phyloP scores from a whole-genome alignment of 2,797 vertebrate genomes.

The Poecile montanus region DNA sequence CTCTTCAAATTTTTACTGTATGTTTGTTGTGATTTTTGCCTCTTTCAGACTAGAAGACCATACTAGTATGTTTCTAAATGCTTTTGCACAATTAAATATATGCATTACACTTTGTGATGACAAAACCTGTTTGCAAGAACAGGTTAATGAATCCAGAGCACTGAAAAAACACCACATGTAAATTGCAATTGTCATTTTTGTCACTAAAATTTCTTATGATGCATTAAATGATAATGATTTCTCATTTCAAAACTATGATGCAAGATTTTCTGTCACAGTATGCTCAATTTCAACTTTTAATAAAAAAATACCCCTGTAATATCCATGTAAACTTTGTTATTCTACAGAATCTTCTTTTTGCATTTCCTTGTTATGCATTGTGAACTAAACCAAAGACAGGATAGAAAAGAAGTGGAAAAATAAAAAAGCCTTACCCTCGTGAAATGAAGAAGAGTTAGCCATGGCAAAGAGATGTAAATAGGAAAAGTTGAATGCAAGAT shows the following conservation, averaged over 20 bases:
- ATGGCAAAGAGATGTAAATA: constrained; percentile 74
- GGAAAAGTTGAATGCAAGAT: constrained; percentile 74
- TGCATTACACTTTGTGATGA: neutral
- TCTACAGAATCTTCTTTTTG: neutral
- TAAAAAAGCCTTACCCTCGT: constrained; percentile 66
- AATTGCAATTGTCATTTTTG: neutral
- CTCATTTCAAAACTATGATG: neutral
- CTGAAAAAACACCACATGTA: neutral
- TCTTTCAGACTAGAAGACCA: neutral
- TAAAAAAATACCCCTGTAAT: neutral
- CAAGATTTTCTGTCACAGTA: neutral
- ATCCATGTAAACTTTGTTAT: neutral
- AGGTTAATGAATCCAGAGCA: neutral
- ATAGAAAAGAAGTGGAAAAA: constrained; percentile 45
- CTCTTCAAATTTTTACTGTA: neutral
- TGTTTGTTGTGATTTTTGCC: neutral
- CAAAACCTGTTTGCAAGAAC: neutral
- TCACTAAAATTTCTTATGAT: neutral
- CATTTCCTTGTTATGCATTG: neutral
- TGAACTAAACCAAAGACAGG: constrained; percentile 17
- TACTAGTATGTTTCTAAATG: neutral
- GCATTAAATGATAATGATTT: neutral
- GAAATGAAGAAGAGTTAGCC: constrained; percentile 72
- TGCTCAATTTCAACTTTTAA: neutral
- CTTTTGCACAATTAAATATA: neutral